phyloP scores from a whole-genome alignment of 2,888 invertebrate species.

The Mesochorus sp. region DNA sequence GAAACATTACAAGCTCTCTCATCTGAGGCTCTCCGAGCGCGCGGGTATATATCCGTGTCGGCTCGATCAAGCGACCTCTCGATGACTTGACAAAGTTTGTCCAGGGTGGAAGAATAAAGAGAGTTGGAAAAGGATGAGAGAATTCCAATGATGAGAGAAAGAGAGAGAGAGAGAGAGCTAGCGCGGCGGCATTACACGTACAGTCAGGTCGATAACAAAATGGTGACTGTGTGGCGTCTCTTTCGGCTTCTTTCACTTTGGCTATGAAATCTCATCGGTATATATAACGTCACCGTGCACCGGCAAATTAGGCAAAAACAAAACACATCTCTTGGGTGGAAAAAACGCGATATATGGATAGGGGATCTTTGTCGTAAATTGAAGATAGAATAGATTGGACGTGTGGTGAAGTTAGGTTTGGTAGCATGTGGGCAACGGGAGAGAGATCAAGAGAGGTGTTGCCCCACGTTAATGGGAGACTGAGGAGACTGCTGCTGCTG shows the following conservation, averaged over 20 bases:
- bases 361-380: constrained; percentile 43
- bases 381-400: constrained; percentile 47
- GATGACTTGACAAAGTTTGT: constrained; percentile 78
- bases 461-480: constrained; percentile 48
- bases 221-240: constrained; percentile 36
- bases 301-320: constrained; percentile 78
- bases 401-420: constrained; percentile 36
- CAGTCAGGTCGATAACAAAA: constrained; percentile 36
- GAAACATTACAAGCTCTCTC: constrained; percentile 33
- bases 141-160: constrained; percentile 41
- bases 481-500: constrained; percentile 28
- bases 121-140: constrained; percentile 64
- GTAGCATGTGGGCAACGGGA: constrained; percentile 40
- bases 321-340: constrained; percentile 68
- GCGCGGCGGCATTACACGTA: constrained; percentile 20
- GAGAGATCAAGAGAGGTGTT: constrained; percentile 42
- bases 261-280: too few species aligned
- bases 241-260: too few species aligned
- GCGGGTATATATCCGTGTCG: constrained; percentile 71
- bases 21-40: constrained; percentile 27
- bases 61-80: constrained; percentile 77
- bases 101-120: constrained; percentile 53
- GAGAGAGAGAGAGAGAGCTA: constrained; percentile 23
- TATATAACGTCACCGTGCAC: constrained; percentile 52
- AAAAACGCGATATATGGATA: constrained; percentile 57